These are phyloP conservation scores for Remorina albescens DNA, from an alignment of 2,797 vertebrate genomes.

Conservation along the genomic window DNA sequence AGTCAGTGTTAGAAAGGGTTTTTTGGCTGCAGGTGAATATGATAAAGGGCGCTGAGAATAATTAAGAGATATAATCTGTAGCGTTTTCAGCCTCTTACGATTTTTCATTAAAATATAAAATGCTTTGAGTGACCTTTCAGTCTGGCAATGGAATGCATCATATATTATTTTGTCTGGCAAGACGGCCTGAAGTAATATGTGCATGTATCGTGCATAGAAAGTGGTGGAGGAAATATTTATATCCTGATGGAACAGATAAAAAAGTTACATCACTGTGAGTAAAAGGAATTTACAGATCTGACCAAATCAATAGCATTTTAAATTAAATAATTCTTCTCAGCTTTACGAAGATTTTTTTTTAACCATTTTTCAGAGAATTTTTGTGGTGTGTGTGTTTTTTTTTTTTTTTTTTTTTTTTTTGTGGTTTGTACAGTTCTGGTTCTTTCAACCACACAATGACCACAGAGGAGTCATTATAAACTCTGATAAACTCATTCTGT, in stretches of 20 bases:
- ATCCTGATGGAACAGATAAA: background rate
- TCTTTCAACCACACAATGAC: no score
- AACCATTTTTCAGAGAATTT: background rate
- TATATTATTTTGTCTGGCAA: background rate
- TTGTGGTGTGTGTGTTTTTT: no score
- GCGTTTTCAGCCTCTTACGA: background rate
- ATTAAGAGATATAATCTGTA: background rate
- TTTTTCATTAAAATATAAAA: no score
- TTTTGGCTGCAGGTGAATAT: constrained; percentile 2
- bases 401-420: background rate
- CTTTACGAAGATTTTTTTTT: background rate
- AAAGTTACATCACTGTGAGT: background rate
- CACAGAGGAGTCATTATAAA: no score
- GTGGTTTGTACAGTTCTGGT: background rate
- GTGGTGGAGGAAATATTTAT: background rate
- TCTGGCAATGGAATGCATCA: background rate
- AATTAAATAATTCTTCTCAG: background rate
- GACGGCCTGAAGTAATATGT: background rate
- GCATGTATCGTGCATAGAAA: background rate
- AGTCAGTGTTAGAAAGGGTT: background rate
- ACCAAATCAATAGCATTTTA: background rate
- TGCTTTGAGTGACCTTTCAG: constrained; percentile 22
- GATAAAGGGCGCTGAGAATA: constrained; percentile 12
- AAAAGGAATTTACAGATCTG: background rate
- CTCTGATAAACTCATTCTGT: background rate